Base-by-base conservation (phyloP, 53 echinoderm and acorn worm genomes). In the Arbacia lixula region DNA sequence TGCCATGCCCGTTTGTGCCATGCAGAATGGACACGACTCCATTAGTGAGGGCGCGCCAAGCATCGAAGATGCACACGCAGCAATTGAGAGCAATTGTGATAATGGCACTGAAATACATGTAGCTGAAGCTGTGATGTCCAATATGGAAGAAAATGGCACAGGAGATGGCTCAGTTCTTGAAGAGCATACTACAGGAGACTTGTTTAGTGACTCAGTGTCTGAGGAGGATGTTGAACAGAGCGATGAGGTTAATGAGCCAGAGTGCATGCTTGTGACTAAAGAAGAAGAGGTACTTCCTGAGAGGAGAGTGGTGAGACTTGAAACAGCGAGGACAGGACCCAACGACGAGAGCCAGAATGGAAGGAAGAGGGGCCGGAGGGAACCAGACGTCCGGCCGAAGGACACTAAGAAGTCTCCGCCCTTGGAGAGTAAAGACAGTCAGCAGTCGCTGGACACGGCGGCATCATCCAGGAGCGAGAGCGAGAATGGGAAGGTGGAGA, bases 321-420 rank as follows among this genome's bases (percentile, higher is more conserved):
- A 38, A 19, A 60, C 79, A 39, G 79, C 60, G 22, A 78, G 60
- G 28, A 39, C 79, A 9, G 38, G 28, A 4, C 36, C 79, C 11
- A 22, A 14, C 22, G 60, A 78, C 27, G 38, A 30, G 25, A 75
- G 53, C 33, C 75, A 33, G 54, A 78, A 57, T 78, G 79, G 39
- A 24, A 57, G 79, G 16, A 78, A 78, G 41, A 20, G 79, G 39
- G 79, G 79, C 6, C 37, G 79, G 39, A 78, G 39, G 38, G 60
- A 78, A 43, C 79, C 79, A 12, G 79, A 78, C 39, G 79, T 78
- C 2, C 34, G 79, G 25, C 79, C 79, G 22, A 78, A 78, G 39
- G 41, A 60, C 40, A 78, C 41, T 19, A 24, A 4, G 1, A 57
- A 26, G 42, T 19, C 60, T 12, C 42, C 25, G 16, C 38, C 17